Conservation (phyloP, 2,113 vertebrate species). For the Mirza zaza region DNA sequence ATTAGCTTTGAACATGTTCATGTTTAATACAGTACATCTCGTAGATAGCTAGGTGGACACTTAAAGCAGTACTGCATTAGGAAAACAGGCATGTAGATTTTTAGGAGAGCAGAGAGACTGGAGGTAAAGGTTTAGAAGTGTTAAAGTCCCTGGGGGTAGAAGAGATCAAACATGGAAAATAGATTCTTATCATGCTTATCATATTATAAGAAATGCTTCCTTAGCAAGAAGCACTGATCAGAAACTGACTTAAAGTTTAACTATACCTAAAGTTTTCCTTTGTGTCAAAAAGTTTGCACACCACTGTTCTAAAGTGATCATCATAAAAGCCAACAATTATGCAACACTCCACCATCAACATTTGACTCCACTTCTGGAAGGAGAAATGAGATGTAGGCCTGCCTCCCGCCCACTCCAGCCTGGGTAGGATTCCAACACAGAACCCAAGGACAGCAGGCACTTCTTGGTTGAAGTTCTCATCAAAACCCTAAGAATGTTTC, state of each 20-base stretch:
- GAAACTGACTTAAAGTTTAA: neutral
- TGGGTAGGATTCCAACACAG: neutral
- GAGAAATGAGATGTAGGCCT: neutral
- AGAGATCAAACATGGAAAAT: neutral
- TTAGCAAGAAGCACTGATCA: neutral
- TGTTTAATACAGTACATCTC: neutral
- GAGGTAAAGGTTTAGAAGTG: neutral
- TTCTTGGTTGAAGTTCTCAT: neutral
- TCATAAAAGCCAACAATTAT: neutral
- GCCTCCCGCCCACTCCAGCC: neutral
- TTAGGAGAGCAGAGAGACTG: neutral
- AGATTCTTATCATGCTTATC: neutral
- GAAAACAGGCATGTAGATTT: neutral
- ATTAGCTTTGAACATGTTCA: accelerated
- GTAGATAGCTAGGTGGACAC: neutral
- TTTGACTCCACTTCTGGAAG: neutral
- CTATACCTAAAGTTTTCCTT: neutral
- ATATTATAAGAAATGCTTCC: neutral
- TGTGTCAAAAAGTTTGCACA: neutral
- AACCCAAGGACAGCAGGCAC: neutral
- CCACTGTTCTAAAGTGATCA: neutral
- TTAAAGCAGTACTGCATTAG: neutral
- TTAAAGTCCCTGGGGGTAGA: neutral
- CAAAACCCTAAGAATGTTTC: neutral
- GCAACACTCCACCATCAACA: neutral